Percentiles rank a stretch among this genome's conserved stretches.
phyloP scores from a whole-genome alignment of 2,797 vertebrate species.

The Epinephelus coioides region DNA sequence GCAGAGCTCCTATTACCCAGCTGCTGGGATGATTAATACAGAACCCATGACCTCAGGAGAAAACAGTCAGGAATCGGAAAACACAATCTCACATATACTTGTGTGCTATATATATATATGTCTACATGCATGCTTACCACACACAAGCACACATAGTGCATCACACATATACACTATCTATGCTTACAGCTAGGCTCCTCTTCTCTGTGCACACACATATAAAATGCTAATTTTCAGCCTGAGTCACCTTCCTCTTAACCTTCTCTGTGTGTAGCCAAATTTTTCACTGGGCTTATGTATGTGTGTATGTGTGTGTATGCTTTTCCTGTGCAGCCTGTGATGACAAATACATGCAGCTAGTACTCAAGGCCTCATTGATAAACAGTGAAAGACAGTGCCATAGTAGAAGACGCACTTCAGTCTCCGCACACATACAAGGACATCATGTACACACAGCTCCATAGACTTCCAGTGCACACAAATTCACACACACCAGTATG shows the following conservation, averaged over 20 bases:
- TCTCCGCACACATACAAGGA: conserved; percentile 9
- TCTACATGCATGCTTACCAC: no score
- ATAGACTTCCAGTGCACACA: neutral
- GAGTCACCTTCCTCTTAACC: conserved; percentile 34
- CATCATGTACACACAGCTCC: neutral
- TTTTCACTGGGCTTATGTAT: neutral
- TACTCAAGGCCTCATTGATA: conserved; percentile 41
- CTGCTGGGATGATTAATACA: no score
- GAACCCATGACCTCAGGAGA: no score
- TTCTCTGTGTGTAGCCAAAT: conserved; percentile 28
- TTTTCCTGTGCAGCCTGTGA: neutral
- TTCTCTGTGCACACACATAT: neutral
- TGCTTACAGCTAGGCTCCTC: neutral
- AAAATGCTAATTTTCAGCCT: conserved; percentile 28
- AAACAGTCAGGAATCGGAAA: no score
- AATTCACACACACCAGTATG: conserved; percentile 12
- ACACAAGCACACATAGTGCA: no score
- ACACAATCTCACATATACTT: no score
- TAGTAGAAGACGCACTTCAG: neutral
- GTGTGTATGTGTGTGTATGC: neutral
- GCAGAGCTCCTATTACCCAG: no score
- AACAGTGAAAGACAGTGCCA: neutral
- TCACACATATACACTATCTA: no score
- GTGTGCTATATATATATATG: no score
- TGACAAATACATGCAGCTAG: conserved; percentile 36